phyloP scores from a whole-genome alignment of 2,888 invertebrate species.

The Marasmarcha lunaedactyla region DNA sequence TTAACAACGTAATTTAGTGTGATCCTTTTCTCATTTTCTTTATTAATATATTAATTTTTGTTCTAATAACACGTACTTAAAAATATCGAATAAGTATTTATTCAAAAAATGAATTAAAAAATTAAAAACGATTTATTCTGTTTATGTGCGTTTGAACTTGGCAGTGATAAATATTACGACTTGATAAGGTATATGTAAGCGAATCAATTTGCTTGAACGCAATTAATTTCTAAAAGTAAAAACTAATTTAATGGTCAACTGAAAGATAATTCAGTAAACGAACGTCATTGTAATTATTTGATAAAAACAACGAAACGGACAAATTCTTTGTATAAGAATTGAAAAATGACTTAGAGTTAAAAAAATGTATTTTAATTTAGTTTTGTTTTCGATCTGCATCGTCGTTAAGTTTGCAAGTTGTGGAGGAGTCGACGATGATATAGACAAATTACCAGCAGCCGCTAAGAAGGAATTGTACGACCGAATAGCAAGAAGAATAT shows the following conservation, averaged over 20 bases:
- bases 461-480: constrained; percentile 43
- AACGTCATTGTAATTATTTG: not conserved
- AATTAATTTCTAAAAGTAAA: too few species aligned
- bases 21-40: too few species aligned
- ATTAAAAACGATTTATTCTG: too few species aligned
- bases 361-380: constrained; percentile 23
- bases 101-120: too few species aligned
- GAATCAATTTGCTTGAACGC: too few species aligned
- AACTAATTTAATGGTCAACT: not conserved
- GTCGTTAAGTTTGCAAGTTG: constrained; percentile 13
- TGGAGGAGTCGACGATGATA: constrained; percentile 30
- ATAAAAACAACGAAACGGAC: not conserved
- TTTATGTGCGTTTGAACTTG: too few species aligned
- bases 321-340: not conserved
- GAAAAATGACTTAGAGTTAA: constrained; percentile 16
- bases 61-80: too few species aligned
- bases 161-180: too few species aligned
- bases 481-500: constrained; percentile 39
- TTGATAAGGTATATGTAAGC: too few species aligned
- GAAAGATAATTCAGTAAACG: not conserved
- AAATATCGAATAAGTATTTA: too few species aligned
- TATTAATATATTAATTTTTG: too few species aligned
- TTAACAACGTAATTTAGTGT: too few species aligned
- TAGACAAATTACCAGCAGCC: constrained; percentile 39
- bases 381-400: constrained; percentile 18